Evolutionary conservation across 1,140 invertebrate genomes (phyloP).

Genomic region (Lordiphosa collinella): DNA sequence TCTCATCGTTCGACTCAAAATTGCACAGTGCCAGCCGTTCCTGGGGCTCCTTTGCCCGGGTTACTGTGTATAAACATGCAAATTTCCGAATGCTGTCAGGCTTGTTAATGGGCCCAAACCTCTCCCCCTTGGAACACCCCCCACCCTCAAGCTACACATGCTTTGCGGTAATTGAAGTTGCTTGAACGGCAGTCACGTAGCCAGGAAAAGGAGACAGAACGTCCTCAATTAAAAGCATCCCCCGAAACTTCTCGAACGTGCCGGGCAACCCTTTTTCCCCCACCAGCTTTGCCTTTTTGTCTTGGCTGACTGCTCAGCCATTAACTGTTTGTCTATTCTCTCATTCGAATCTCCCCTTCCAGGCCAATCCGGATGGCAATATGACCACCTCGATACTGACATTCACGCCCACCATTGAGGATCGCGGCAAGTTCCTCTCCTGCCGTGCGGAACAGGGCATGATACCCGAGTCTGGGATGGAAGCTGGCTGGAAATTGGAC

Average conservation of each 20-base stretch:
- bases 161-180: constrained; percentile 74
- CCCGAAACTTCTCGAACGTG: constrained; percentile 50
- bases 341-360: background rate
- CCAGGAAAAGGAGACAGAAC: constrained; percentile 11
- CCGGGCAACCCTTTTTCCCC: constrained; percentile 26
- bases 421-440: constrained; percentile 89
- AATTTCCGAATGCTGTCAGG: constrained; percentile 46
- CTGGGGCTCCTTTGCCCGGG: background rate
- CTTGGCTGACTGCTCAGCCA: constrained; percentile 28
- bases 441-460: constrained; percentile 88
- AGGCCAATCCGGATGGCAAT: constrained; percentile 90
- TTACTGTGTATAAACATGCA: constrained; percentile 60
- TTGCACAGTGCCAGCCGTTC: no score
- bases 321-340: constrained; percentile 43
- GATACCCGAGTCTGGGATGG: constrained; percentile 87
- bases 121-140: background rate
- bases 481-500: constrained; percentile 91
- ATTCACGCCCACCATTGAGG: constrained; percentile 90
- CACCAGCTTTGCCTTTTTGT: constrained; percentile 30
- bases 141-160: constrained; percentile 38
- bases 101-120: constrained; percentile 44
- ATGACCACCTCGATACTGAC: constrained; percentile 90
- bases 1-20: no score
- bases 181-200: constrained; percentile 66
- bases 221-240: constrained; percentile 63